Conservation (phyloP, 2,888 invertebrate genomes). For the Thera obeliscata region DNA sequence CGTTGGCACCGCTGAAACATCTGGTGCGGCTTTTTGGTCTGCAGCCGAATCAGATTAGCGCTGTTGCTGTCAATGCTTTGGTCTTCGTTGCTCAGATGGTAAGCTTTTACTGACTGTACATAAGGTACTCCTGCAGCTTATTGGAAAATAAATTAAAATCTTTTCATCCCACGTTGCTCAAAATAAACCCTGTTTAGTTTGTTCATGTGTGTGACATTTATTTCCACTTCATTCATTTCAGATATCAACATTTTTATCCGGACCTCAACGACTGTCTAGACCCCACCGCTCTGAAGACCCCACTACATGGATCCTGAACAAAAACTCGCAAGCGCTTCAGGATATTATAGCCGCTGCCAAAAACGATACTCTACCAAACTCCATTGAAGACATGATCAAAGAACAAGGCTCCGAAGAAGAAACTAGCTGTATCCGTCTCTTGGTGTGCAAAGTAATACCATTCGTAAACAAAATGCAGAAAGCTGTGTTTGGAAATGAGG, state of each 20-base stretch:
- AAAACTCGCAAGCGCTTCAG: conserved; percentile 83
- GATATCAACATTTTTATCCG: conserved; percentile 85
- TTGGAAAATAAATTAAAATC: too few relatives aligned
- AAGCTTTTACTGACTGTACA: conserved; percentile 48
- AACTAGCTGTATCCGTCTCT: conserved; percentile 87
- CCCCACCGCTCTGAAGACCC: conserved; percentile 65
- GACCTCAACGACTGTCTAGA: conserved; percentile 61
- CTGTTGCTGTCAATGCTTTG: conserved; percentile 92
- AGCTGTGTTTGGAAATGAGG: conserved; percentile 80
- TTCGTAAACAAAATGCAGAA: conserved; percentile 91
- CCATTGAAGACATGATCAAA: conserved; percentile 85
- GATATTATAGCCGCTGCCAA: conserved; percentile 85
- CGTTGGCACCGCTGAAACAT: conserved; percentile 67
- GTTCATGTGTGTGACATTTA: not conserved
- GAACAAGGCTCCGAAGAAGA: conserved; percentile 83
- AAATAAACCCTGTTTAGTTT: not conserved
- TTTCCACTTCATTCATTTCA: conserved; percentile 56
- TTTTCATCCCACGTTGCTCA: not conserved
- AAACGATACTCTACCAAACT: conserved; percentile 85
- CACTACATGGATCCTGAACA: conserved; percentile 85
- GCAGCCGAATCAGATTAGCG: conserved; percentile 90
- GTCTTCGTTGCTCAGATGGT: conserved; percentile 94
- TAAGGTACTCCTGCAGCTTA: too few relatives aligned
- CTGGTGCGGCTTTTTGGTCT: conserved; percentile 90
- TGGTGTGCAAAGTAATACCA: conserved; percentile 91